phyloP scores from a whole-genome alignment of 2,113 vertebrate genomes.

The Oreochromis spilurus region DNA sequence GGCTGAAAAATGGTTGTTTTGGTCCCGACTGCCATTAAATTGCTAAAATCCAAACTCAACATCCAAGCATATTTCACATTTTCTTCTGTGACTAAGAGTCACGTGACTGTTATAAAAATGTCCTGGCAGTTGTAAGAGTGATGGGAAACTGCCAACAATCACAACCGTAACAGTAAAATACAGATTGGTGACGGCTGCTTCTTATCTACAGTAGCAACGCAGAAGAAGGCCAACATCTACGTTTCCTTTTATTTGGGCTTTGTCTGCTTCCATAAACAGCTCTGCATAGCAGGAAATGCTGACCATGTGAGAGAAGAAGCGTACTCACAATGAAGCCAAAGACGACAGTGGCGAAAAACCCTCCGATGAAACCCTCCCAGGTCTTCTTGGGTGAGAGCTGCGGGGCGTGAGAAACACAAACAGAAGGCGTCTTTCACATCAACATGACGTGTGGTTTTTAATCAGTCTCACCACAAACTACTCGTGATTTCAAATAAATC shows the following conservation, averaged over 20 bases:
- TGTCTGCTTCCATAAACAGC: background rate
- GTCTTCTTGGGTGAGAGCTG: slow-evolving; percentile 98
- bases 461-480: background rate
- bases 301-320: background rate
- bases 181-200: rapidly evolving
- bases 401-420: background rate
- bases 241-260: background rate
- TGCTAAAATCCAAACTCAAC: rapidly evolving
- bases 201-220: background rate
- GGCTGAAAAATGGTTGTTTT: background rate
- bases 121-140: background rate
- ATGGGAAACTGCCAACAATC: rapidly evolving
- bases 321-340: slow-evolving; percentile 94
- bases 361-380: slow-evolving; percentile 98
- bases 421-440: background rate
- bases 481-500: background rate
- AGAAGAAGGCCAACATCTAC: background rate
- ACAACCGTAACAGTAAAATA: background rate
- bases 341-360: slow-evolving; percentile 92
- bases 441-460: background rate
- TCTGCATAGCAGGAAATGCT: background rate
- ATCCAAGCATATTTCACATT: rapidly evolving
- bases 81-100: background rate
- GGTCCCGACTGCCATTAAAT: background rate
- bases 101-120: background rate